A percentile compares a stretch with the other conserved stretches of the same genome.
Conservation (phyloP, 1,140 invertebrate species). For the Bemisia tabaci region DNA sequence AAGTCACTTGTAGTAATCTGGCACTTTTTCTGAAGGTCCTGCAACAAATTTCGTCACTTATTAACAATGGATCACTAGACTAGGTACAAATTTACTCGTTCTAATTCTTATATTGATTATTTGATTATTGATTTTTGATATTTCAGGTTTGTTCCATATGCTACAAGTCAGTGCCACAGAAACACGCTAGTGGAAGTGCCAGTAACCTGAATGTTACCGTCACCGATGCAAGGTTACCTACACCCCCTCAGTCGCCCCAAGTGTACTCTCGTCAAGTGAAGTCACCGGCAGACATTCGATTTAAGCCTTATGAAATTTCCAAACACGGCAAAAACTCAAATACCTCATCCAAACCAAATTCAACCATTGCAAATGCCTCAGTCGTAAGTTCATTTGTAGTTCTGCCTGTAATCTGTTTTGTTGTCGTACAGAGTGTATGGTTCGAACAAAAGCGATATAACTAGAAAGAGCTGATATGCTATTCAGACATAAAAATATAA, state of each 20-base stretch:
- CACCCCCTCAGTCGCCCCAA: neutral
- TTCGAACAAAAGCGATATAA: too few species aligned
- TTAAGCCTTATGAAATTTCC: slow-evolving; percentile 57
- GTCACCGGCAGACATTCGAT: slow-evolving; percentile 38
- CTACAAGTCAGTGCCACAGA: slow-evolving; percentile 64
- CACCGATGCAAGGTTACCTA: neutral
- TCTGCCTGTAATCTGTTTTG: too few species aligned
- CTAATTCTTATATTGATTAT: too few species aligned
- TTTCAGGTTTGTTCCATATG: slow-evolving; percentile 76
- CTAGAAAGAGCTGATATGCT: too few species aligned
- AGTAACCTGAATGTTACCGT: slow-evolving; percentile 13
- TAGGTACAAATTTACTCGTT: too few species aligned
- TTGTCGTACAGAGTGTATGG: too few species aligned
- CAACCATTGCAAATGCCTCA: neutral
- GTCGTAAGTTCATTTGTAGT: neutral
- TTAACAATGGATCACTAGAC: too few species aligned
- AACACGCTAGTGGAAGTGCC: slow-evolving; percentile 52
- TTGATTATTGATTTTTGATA: too few species aligned
- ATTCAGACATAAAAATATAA: too few species aligned
- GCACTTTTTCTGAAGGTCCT: too few species aligned
- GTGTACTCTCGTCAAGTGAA: slow-evolving; percentile 7
- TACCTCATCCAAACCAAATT: neutral
- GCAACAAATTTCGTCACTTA: too few species aligned
- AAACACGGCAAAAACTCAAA: slow-evolving; percentile 28
- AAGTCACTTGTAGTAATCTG: too few species aligned